A percentile compares a stretch with the other conserved stretches of the same genome.
Conservation (phyloP, 1,140 invertebrate genomes). For the Pseudomyrmex pallidus region DNA sequence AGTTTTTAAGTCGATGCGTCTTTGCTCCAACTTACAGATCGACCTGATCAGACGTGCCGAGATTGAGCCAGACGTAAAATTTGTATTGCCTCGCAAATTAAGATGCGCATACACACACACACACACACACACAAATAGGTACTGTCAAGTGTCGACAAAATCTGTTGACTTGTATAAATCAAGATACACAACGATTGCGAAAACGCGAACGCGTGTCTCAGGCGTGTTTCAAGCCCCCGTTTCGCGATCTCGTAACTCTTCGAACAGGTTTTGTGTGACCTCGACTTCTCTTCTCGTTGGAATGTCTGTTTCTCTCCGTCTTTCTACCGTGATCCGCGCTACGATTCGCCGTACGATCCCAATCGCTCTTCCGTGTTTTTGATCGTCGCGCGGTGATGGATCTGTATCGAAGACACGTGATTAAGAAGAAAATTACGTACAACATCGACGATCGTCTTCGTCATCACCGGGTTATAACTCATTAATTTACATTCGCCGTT, state of each 20-base stretch:
- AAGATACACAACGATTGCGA: constrained; percentile 45
- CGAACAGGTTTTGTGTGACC: constrained; percentile 67
- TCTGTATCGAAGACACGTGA: constrained; percentile 60
- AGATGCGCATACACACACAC: neutral
- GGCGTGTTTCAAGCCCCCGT: constrained; percentile 39
- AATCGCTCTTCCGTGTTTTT: constrained; percentile 59
- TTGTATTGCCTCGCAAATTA: constrained; percentile 29
- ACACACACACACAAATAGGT: too few species aligned
- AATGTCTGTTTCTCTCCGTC: constrained; percentile 36
- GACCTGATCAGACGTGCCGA: too few species aligned
- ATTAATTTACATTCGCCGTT: constrained; percentile 13
- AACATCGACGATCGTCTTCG: neutral
- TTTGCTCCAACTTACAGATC: too few species aligned
- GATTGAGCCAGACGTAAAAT: constrained; percentile 14
- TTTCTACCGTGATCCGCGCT: constrained; percentile 8
- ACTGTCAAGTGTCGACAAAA: neutral
- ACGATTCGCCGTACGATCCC: constrained; percentile 56
- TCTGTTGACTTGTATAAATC: constrained; percentile 49
- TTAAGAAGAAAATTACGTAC: constrained; percentile 28
- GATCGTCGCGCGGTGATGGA: constrained; percentile 41
- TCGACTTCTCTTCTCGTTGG: constrained; percentile 55
- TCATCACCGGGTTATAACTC: neutral
- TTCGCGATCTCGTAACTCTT: constrained; percentile 62
- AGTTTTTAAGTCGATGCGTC: too few species aligned
- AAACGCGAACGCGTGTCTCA: constrained; percentile 52